These are phyloP conservation scores for Perizoma flavofasciatum DNA, from an alignment of 2,888 invertebrate genomes.

Conservation along the genomic window DNA sequence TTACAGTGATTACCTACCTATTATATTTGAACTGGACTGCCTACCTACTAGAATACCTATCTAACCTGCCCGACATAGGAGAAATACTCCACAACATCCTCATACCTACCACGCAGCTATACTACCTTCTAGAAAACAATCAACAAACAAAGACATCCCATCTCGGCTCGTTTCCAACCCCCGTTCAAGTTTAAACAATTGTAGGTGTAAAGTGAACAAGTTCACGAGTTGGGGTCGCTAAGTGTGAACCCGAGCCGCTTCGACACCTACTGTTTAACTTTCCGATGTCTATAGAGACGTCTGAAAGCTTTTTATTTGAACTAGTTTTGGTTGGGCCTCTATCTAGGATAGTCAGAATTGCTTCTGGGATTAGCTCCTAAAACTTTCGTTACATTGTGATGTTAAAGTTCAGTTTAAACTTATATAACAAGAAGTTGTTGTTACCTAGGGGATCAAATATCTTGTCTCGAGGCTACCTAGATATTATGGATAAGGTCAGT, in stretches of 20 bases:
- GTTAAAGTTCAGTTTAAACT: no score
- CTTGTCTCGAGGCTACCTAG: no score
- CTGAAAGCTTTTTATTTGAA: conserved; percentile 28
- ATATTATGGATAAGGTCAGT: no score
- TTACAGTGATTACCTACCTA: no score
- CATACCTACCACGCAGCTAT: no score
- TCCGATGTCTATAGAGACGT: conserved; percentile 8
- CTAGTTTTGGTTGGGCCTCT: conserved; percentile 4
- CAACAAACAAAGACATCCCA: conserved; percentile 4
- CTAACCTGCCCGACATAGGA: no score
- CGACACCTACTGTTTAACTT: conserved; percentile 22
- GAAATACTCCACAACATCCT: no score
- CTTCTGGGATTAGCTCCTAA: background rate
- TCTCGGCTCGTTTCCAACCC: conserved; percentile 2
- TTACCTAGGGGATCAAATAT: no score
- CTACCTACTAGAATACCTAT: no score
- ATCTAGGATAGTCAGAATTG: background rate
- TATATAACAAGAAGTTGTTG: no score
- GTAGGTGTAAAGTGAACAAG: conserved; percentile 19
- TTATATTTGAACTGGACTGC: no score
- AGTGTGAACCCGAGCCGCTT: conserved; percentile 13
- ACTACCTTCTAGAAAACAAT: background rate
- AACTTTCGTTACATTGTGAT: no score
- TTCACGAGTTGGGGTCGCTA: conserved; percentile 9
- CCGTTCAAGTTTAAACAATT: conserved; percentile 3